Evolutionary conservation across 2,797 vertebrate genomes (phyloP).

Genomic region (Squalus acanthias): DNA sequence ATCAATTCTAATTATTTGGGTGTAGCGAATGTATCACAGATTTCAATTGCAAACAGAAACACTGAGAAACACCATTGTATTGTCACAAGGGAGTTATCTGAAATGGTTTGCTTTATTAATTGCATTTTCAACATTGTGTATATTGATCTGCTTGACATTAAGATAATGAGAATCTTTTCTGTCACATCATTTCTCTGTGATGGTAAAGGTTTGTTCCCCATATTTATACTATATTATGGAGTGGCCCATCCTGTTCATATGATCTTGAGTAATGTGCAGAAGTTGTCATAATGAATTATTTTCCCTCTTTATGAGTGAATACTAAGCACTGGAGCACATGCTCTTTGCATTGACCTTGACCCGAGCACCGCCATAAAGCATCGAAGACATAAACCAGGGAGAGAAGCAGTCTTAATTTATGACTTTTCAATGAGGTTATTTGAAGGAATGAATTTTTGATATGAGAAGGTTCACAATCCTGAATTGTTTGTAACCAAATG

Average conservation of each 20-base stretch:
- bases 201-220: not conserved
- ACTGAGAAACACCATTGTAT: not conserved
- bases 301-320: not conserved
- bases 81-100: not conserved
- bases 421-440: slow-evolving; percentile 2
- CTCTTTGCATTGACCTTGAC: not conserved
- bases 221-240: not conserved
- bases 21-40: not conserved
- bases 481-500: not conserved
- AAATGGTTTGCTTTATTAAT: not conserved
- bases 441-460: not conserved
- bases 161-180: not conserved
- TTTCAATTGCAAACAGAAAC: not conserved
- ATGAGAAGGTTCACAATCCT: not conserved
- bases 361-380: not conserved
- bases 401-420: not conserved
- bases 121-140: not conserved
- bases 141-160: not conserved
- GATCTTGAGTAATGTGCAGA: not conserved
- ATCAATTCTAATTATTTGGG: not conserved
- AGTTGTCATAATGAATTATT: not conserved
- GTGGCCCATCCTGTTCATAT: not conserved
- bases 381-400: slow-evolving; percentile 6
- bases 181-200: not conserved
- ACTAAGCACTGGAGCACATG: not conserved